These are phyloP conservation scores for Macrosiphum euphorbiae DNA, from an alignment of 2,888 invertebrate species.

Conservation along the genomic window DNA sequence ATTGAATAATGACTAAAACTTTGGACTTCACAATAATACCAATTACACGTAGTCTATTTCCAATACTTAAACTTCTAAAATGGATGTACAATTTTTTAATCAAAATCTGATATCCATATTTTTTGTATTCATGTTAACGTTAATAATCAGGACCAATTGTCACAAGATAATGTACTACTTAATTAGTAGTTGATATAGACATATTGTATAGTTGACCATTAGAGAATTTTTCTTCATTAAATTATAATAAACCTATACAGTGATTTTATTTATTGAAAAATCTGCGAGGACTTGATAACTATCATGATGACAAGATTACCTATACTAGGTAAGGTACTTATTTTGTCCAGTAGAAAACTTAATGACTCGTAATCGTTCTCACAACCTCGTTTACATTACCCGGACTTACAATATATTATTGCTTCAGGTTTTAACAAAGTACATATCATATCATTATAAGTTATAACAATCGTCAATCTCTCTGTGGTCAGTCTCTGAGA, in stretches of 20 bases:
- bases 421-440: neutral
- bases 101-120: neutral
- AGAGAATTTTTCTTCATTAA: neutral
- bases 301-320: neutral
- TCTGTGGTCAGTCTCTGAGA: neutral
- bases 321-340: neutral
- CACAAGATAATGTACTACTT: neutral
- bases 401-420: constrained; percentile 15
- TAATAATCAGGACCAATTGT: neutral
- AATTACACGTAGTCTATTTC: neutral
- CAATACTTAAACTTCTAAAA: neutral
- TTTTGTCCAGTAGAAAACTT: neutral
- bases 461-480: neutral
- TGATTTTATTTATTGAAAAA: constrained; percentile 2
- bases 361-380: constrained; percentile 35
- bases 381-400: neutral
- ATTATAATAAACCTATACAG: neutral
- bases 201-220: neutral
- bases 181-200: neutral
- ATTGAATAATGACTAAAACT: neutral
- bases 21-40: neutral
- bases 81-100: neutral
- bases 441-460: neutral
- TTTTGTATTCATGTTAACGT: neutral
- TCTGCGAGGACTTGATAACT: neutral